Conservation (phyloP, 1,140 invertebrate genomes). For the Coenobita brevimanus region DNA sequence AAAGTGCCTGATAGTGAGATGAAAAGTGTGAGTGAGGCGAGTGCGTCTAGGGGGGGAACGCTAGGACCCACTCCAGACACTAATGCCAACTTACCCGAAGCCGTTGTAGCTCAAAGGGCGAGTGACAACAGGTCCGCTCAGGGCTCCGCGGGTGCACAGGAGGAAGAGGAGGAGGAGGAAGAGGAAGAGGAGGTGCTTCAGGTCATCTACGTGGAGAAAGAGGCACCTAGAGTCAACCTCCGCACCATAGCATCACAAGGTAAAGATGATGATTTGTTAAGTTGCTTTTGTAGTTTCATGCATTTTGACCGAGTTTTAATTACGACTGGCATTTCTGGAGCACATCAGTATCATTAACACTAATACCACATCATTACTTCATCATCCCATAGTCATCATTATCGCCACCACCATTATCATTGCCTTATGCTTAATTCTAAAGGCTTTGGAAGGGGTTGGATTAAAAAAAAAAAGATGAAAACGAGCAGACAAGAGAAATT, state of each 20-base stretch:
- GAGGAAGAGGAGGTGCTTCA: constrained; percentile 58
- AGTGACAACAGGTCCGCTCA: not conserved
- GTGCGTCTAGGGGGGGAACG: not conserved
- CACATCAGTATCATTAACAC: no score
- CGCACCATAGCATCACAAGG: constrained; percentile 4
- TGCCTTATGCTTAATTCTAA: not conserved
- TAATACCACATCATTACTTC: no score
- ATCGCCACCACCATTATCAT: not conserved
- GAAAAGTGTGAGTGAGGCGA: not conserved
- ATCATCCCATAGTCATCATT: not conserved
- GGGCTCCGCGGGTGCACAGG: not conserved
- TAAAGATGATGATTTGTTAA: no score
- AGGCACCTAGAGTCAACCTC: not conserved
- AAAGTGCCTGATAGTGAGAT: constrained; percentile 44
- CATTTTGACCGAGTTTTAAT: no score
- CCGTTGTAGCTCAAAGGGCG: not conserved
- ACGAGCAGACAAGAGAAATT: not conserved
- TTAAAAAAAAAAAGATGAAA: no score
- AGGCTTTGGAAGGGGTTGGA: not conserved
- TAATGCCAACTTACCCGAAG: constrained; percentile 15
- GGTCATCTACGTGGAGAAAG: constrained; percentile 50
- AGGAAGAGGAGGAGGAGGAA: constrained; percentile 38
- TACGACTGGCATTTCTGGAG: no score
- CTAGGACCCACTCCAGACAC: constrained; percentile 15
- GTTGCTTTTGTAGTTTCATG: no score